Evolutionary conservation across 1,140 invertebrate genomes (phyloP).

Genomic region (Scaptomyza hsui): DNA sequence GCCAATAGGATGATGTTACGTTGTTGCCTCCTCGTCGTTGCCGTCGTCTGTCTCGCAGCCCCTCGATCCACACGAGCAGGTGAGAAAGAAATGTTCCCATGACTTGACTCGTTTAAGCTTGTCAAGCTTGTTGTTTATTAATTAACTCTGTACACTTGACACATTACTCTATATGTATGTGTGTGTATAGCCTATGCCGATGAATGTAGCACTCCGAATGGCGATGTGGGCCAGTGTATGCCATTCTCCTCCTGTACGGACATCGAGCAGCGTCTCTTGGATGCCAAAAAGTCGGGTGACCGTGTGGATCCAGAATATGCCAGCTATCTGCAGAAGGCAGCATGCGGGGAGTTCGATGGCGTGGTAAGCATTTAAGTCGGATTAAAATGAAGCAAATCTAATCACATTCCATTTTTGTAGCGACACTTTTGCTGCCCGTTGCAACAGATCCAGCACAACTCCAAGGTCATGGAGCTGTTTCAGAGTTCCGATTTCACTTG

Average conservation of each 20-base stretch:
- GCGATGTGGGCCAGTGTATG: constrained; percentile 52
- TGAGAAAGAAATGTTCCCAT: constrained; percentile 35
- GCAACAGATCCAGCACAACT: constrained; percentile 65
- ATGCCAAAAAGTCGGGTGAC: constrained; percentile 29
- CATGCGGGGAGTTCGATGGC: constrained; percentile 57
- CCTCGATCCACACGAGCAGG: constrained; percentile 45
- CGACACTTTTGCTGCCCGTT: constrained; percentile 63
- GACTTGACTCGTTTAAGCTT: constrained; percentile 34
- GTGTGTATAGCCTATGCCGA: constrained; percentile 56
- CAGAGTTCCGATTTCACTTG: constrained; percentile 49
- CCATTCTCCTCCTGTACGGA: constrained; percentile 60
- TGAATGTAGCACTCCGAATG: constrained; percentile 55
- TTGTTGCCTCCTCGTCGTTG: constrained; percentile 21
- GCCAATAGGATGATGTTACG: constrained; percentile 43
- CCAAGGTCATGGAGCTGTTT: constrained; percentile 62
- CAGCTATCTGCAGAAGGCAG: constrained; percentile 49
- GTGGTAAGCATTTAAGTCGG: constrained; percentile 35
- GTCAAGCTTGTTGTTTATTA: constrained; percentile 34
- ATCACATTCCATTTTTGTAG: constrained; percentile 23
- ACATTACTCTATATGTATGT: neutral
- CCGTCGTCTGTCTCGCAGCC: constrained; percentile 34
- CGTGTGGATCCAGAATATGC: constrained; percentile 47
- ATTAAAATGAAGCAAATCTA: neutral
- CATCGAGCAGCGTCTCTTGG: constrained; percentile 53
- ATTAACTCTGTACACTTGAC: constrained; percentile 41